Base-by-base conservation (phyloP, 1,140 invertebrate genomes). In the Helicoverpa armigera region DNA sequence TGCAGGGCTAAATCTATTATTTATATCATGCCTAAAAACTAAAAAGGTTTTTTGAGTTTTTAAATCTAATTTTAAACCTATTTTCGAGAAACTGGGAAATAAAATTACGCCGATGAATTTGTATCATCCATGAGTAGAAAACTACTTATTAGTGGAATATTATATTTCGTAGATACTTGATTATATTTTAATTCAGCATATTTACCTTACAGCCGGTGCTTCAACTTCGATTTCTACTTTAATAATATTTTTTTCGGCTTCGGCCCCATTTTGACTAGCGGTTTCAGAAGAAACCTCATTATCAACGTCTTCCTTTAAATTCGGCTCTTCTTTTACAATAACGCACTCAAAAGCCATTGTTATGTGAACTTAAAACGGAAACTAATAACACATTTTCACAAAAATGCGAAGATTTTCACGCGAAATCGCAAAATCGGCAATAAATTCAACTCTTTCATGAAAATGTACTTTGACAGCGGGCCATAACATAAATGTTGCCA, bases 311-410 rank as follows among this genome's bases (percentile, higher is more conserved):
- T 18, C 43, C 11, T 48, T 67, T 23, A 60, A 60, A 13, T 29
- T 13, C 11, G 29, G n/a, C 29, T 67, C 63, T 48, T 67, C 35
- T 67, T 67, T 67, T 10, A 67, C 43, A 7, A 67, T 43, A 50
- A 67, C 63, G 11, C 18, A 67, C 16, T 67, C 63, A 35, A 67
- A 67, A 67, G 63, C 63, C 63, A 67, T 67, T 48, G 10, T 67
- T 3, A 18, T 9, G 9, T 9, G 5, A 43, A 43, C 9, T 43
- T 43, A 9, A 9, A 43, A 43, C 5, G 35, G 1, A 43, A 5
- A 43, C 16, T 10, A 48, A 43, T 31, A 65, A 50, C 3, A 16
- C 7, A 12, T 43, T 43, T 43, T 43, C 35, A 43, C 35, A 43
- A 43, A 43, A 43, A 43, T 43, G 7, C 5, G 9, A 43, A 43